Percentiles rank a stretch among this genome's conserved stretches.
Evolutionary conservation across 2,113 vertebrate species (phyloP).

Genomic region (Amblyopsis rosae): DNA sequence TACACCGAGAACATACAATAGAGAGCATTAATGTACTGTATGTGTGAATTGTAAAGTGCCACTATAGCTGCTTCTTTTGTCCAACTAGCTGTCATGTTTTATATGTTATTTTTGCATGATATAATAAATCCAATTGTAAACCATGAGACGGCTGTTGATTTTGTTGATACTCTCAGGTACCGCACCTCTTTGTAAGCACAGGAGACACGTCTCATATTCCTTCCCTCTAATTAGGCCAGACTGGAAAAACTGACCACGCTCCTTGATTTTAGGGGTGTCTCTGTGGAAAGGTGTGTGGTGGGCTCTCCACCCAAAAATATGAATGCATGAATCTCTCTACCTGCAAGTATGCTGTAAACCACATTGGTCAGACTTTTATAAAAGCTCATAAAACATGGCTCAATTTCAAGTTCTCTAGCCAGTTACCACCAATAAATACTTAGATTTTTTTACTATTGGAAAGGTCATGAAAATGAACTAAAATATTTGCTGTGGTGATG

Average conservation of each 20-base stretch:
- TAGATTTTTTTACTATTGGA: conserved; percentile 56
- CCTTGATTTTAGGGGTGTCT: conserved; percentile 50
- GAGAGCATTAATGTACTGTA: no score
- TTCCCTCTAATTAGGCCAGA: conserved; percentile 64
- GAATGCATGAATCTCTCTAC: conserved; percentile 59
- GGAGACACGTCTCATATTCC: conserved; percentile 61
- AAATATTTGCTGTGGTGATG: conserved; percentile 66
- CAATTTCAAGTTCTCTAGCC: conserved; percentile 61
- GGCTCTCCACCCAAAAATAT: conserved; percentile 58
- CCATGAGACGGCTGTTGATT: conserved; percentile 54
- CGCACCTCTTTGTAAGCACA: conserved; percentile 60
- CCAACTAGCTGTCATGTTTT: neutral
- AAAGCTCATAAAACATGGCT: conserved; percentile 55
- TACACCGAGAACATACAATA: no score
- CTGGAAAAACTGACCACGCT: conserved; percentile 72
- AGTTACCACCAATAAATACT: conserved; percentile 64
- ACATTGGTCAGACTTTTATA: conserved; percentile 60
- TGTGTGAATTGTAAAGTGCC: no score
- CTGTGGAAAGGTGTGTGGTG: conserved; percentile 67
- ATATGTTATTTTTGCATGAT: neutral
- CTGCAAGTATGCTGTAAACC: conserved; percentile 54
- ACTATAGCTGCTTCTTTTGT: no score
- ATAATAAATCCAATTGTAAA: conserved; percentile 26
- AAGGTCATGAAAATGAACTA: conserved; percentile 61
- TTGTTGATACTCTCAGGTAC: conserved; percentile 55